phyloP scores from a whole-genome alignment of 2,113 vertebrate species.

The Cavia porcellus region DNA sequence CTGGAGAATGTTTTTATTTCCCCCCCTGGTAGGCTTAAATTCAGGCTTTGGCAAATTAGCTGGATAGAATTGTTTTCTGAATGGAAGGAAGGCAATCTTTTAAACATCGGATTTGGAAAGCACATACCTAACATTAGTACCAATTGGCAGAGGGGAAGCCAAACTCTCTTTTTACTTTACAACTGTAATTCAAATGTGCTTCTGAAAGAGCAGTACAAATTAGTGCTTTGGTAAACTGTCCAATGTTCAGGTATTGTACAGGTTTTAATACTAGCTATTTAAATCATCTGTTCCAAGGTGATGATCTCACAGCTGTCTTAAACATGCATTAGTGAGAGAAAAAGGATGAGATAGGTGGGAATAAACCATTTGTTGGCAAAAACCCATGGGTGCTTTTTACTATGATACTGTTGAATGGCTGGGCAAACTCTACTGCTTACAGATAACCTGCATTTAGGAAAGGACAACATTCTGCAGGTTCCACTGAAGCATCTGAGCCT shows the following conservation, averaged over 20 bases:
- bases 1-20: constrained; percentile 23
- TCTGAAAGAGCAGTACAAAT: constrained; percentile 38
- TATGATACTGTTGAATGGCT: background rate
- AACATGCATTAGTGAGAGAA: constrained; percentile 1
- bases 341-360: background rate
- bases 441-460: constrained; percentile 5
- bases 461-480: background rate
- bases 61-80: constrained; percentile 55
- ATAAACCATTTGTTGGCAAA: background rate
- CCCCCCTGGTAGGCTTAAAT: constrained; percentile 48
- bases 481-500: background rate
- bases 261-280: constrained; percentile 35
- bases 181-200: constrained; percentile 59
- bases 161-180: constrained; percentile 46
- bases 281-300: background rate
- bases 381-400: background rate
- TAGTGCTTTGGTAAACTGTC: constrained; percentile 47
- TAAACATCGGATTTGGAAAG: constrained; percentile 75
- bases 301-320: constrained; percentile 53
- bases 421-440: background rate
- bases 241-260: background rate
- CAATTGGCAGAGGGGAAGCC: constrained; percentile 56
- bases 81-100: constrained; percentile 21
- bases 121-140: constrained; percentile 20
- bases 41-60: constrained; percentile 68